A percentile compares a stretch with the other conserved stretches of the same genome.
These are phyloP conservation scores for Cryptoblepharus egeriae DNA, from an alignment of 2,797 vertebrate genomes.

Conservation along the genomic window DNA sequence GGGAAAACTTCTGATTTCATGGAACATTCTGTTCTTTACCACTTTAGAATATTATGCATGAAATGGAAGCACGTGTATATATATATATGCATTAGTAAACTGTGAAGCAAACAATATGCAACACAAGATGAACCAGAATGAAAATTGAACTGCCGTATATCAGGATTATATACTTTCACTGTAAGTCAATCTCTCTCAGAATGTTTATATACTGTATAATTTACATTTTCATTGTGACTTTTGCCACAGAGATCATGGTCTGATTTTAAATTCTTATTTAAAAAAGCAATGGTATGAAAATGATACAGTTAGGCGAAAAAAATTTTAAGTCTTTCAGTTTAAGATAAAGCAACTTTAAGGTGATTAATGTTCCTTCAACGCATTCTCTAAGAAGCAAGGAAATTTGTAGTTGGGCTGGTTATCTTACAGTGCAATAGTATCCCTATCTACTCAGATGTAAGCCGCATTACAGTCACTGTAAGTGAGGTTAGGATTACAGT, in stretches of 20 bases:
- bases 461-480: too few species aligned
- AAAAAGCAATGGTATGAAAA: background rate
- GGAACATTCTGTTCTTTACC: background rate
- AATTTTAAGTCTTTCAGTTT: background rate
- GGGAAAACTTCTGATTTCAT: background rate
- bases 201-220: background rate
- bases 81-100: background rate
- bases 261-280: too few species aligned
- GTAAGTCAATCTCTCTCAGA: background rate
- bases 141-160: background rate
- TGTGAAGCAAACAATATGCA: background rate
- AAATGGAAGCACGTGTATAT: background rate
- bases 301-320: background rate
- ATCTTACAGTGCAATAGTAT: too few species aligned
- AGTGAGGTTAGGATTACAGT: too few species aligned
- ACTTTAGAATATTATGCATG: background rate
- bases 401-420: too few species aligned
- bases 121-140: background rate
- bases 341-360: too few species aligned
- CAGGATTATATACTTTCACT: background rate
- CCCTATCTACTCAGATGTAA: too few species aligned
- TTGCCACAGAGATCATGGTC: background rate
- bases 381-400: too few species aligned
- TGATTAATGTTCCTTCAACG: too few species aligned
- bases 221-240: background rate